Evolutionary conservation across 2,797 vertebrate genomes (phyloP).

Genomic region (Cygnus olor): DNA sequence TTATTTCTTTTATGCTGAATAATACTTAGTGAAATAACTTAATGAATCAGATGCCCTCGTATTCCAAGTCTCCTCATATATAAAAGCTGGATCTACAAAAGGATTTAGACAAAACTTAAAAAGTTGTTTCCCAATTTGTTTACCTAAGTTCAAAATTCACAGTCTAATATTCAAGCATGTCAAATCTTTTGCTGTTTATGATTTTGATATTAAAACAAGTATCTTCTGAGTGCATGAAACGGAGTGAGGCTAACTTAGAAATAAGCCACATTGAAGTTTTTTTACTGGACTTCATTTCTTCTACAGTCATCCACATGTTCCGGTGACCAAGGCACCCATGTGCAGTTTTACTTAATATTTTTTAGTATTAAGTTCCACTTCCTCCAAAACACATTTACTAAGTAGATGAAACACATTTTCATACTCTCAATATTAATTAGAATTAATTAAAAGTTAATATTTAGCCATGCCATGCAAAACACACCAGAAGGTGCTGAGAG

Average conservation of each 20-base stretch:
- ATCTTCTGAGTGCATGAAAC: background rate
- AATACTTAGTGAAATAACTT: background rate
- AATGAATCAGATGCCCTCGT: background rate
- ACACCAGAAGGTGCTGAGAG: background rate
- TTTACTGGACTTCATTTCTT: background rate
- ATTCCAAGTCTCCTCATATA: background rate
- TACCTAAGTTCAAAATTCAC: background rate
- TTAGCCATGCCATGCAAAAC: background rate
- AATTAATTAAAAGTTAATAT: too few relatives aligned
- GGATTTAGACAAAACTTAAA: background rate
- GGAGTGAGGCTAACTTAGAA: background rate
- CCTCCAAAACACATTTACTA: background rate
- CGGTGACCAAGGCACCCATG: too few relatives aligned
- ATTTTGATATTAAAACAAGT: background rate
- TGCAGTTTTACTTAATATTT: background rate
- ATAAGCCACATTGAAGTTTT: background rate
- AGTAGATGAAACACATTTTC: background rate
- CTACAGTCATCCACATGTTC: background rate
- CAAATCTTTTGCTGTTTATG: background rate
- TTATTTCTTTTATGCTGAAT: background rate
- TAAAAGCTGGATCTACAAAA: background rate
- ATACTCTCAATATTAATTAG: background rate
- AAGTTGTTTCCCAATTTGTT: background rate
- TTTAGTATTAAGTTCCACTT: background rate
- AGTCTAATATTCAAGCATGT: background rate